A percentile compares a stretch with the other conserved stretches of the same genome.
phyloP scores from a whole-genome alignment of 2,797 vertebrate species.

The Phalloptychus januarius region DNA sequence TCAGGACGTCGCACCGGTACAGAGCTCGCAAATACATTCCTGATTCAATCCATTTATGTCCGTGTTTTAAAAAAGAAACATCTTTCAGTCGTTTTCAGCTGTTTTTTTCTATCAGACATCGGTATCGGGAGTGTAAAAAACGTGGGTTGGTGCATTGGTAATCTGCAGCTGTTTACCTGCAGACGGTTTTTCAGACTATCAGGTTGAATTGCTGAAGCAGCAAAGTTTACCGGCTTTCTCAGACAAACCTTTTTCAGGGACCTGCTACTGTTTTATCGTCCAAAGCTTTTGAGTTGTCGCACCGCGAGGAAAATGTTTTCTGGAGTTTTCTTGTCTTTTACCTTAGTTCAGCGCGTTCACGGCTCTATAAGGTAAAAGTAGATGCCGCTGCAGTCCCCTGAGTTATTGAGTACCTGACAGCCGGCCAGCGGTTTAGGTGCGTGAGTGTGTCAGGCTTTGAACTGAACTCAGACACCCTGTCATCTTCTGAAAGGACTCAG shows the following conservation, averaged over 20 bases:
- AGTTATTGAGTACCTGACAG: not conserved
- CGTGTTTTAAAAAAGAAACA: too few relatives aligned
- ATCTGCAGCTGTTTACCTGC: not conserved
- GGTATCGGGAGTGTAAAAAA: too few relatives aligned
- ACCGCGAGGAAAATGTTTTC: not conserved
- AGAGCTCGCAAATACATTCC: too few relatives aligned
- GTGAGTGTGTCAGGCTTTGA: not conserved
- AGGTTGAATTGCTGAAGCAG: not conserved
- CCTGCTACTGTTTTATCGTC: not conserved
- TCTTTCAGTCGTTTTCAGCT: too few relatives aligned
- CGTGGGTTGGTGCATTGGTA: too few relatives aligned
- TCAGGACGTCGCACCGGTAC: too few relatives aligned
- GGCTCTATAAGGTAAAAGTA: not conserved
- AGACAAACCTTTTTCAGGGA: not conserved
- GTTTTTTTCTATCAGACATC: too few relatives aligned
- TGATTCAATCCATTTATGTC: too few relatives aligned
- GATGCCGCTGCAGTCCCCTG: not conserved
- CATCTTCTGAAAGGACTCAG: not conserved
- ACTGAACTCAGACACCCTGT: not conserved
- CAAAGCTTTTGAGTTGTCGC: not conserved
- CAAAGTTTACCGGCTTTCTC: not conserved
- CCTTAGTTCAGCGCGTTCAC: not conserved
- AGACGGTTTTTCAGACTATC: not conserved
- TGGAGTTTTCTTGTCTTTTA: not conserved
- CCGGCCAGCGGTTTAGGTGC: not conserved